Base-by-base conservation (phyloP, 2,797 vertebrate species). In the Ptychadena robeensis region DNA sequence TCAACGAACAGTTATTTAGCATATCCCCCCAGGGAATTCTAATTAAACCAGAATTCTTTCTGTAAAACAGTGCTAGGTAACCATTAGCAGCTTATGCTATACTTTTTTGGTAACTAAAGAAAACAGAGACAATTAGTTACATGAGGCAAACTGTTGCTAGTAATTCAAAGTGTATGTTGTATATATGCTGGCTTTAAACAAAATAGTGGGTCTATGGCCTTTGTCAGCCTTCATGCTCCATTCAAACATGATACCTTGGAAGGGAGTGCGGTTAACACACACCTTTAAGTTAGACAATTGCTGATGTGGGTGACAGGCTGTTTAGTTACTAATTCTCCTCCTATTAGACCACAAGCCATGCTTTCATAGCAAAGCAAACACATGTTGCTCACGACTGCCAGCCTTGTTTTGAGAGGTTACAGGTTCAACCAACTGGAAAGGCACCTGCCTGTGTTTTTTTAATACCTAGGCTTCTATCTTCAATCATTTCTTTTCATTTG, bases 331-430 rank as follows among this genome's bases (percentile, higher is more conserved):
- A 81, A 66, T 6, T 0, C 57, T 79, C 25, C 38, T 79, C 66
- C 82, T 79, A 66, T 38, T 2, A 76, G 77, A 2, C 73, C 79
- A 34, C 25, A 79, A 64, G 61, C 79, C 38, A 11, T 38, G 78
- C 74, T 85, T 86, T 59, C 68, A 84, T 53, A 82, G 15, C 53
- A 48, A 59, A 25, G 53, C 59, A 87, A 90, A 89, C 87, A 86
- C 40, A 57, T 40, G 44, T 65, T 83, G 25, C 86, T 34, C 67
- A 0, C 38, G 76, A 85, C 78, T 82, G 80, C 0, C 0, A 61
- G 77, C 83, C 84, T 86, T 57, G 38, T 34, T 84, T 35, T 8
- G 80, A 86, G 83, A 74, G 74, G 68, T 75, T 76, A 82, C 70
- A 74, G 73, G 8, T 83, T 83, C 38, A 80, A 61, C 76, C 80